Conservation (phyloP, 2,888 invertebrate genomes). For the Zygaena filipendulae region DNA sequence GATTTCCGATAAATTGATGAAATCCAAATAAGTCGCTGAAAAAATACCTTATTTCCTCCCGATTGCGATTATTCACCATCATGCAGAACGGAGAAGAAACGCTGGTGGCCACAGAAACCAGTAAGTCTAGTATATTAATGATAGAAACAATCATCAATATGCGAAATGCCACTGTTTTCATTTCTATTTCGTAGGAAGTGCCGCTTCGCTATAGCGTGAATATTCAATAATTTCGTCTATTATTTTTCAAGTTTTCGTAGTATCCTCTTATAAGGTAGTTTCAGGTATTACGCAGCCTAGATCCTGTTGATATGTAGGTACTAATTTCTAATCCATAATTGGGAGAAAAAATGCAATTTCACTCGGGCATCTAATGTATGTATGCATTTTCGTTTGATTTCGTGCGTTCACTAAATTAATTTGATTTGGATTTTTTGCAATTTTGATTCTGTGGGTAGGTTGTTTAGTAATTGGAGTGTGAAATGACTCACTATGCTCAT, state of each 20-base stretch:
- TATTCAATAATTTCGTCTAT: too few species aligned
- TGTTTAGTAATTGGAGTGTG: constrained; percentile 65
- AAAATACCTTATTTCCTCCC: constrained; percentile 35
- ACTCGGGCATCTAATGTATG: too few species aligned
- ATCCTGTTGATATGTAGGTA: too few species aligned
- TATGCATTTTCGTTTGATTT: constrained; percentile 52
- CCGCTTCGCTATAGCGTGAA: too few species aligned
- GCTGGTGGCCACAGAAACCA: constrained; percentile 41
- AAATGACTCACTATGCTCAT: constrained; percentile 59
- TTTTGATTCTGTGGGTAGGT: constrained; percentile 57
- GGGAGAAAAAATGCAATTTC: constrained; percentile 36
- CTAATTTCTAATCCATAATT: too few species aligned
- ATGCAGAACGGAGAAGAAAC: constrained; percentile 64
- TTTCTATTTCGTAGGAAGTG: constrained; percentile 28
- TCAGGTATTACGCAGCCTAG: too few species aligned
- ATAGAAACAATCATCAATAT: too few species aligned
- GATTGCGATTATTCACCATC: constrained; percentile 43
- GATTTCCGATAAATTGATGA: constrained; percentile 50
- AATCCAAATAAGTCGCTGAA: constrained; percentile 39
- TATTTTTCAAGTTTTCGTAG: too few species aligned
- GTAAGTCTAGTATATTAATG: too few species aligned
- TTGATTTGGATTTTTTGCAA: constrained; percentile 50
- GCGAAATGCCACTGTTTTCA: constrained; percentile 44
- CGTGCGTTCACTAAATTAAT: constrained; percentile 48
- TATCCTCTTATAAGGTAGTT: too few species aligned